Evolutionary conservation across 2,113 vertebrate species (phyloP).

Genomic region (Cisticola juncidis): DNA sequence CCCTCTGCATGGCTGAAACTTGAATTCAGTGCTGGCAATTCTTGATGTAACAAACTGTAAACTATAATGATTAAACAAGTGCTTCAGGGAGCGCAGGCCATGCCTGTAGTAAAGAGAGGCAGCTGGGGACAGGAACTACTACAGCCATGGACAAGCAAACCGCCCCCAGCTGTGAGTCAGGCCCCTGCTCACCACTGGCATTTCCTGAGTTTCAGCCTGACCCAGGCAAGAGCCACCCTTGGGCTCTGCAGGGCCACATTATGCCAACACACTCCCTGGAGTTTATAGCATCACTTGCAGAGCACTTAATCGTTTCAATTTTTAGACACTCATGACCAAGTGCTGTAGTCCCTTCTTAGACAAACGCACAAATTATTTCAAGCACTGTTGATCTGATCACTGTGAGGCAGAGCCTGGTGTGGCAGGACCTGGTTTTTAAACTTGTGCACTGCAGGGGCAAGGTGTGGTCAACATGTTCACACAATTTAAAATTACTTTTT

Average conservation of each 20-base stretch:
- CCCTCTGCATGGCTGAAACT: background rate
- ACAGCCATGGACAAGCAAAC: background rate
- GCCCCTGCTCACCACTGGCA: background rate
- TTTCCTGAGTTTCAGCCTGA: slow-evolving; percentile 17
- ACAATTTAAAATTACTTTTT: background rate
- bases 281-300: background rate
- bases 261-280: background rate
- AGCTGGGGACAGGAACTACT: slow-evolving; percentile 22
- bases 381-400: background rate
- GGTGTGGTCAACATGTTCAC: background rate
- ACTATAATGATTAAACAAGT: background rate
- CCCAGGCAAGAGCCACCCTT: background rate
- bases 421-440: background rate
- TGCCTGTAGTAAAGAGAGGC: background rate
- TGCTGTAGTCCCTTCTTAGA: background rate
- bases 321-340: background rate
- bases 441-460: background rate
- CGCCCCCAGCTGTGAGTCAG: slow-evolving; percentile 43
- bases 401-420: background rate
- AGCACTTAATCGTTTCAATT: background rate
- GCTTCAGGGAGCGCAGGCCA: background rate
- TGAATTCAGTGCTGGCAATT: background rate
- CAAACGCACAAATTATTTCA: background rate
- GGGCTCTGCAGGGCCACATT: background rate
- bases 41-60: background rate